Evolutionary conservation across 2,113 vertebrate species (phyloP).

Genomic region (Hydrochoerus hydrochaeris): DNA sequence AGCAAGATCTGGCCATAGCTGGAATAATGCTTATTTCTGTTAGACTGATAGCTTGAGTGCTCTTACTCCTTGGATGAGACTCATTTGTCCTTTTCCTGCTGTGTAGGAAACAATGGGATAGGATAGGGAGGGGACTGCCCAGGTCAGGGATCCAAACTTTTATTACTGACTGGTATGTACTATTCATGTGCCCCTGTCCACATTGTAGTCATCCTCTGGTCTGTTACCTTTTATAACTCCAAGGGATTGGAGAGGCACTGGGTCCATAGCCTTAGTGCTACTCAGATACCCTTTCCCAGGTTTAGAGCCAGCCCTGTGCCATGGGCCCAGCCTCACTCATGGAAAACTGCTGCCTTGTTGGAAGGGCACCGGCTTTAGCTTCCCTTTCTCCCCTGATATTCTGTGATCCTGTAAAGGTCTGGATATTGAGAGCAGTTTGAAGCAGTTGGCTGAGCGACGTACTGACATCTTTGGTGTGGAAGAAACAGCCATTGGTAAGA

Average conservation of each 20-base stretch:
- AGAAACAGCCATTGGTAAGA: constrained; percentile 98
- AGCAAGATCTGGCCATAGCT: neutral
- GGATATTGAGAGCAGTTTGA: constrained; percentile 99
- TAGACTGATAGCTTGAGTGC: neutral
- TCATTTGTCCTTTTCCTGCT: neutral
- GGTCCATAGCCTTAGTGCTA: neutral
- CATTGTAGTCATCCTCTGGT: neutral
- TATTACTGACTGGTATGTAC: neutral
- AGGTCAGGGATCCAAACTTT: neutral
- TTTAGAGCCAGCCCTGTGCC: neutral
- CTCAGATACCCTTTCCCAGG: neutral
- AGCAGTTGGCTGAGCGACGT: constrained; percentile 98
- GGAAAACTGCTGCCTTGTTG: neutral
- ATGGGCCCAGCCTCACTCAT: neutral
- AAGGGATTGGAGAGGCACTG: neutral
- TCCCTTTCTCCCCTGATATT: neutral
- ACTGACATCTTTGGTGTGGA: constrained; percentile 99
- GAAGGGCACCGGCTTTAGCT: neutral
- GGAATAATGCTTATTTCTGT: neutral
- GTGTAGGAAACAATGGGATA: neutral
- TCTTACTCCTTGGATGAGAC: neutral
- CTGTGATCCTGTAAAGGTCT: constrained; percentile 85
- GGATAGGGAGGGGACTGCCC: rapidly evolving
- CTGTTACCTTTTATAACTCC: neutral
- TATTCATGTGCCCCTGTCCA: neutral